phyloP scores from a whole-genome alignment of 1,140 invertebrate genomes.

The Drosophila sulfurigaster region DNA sequence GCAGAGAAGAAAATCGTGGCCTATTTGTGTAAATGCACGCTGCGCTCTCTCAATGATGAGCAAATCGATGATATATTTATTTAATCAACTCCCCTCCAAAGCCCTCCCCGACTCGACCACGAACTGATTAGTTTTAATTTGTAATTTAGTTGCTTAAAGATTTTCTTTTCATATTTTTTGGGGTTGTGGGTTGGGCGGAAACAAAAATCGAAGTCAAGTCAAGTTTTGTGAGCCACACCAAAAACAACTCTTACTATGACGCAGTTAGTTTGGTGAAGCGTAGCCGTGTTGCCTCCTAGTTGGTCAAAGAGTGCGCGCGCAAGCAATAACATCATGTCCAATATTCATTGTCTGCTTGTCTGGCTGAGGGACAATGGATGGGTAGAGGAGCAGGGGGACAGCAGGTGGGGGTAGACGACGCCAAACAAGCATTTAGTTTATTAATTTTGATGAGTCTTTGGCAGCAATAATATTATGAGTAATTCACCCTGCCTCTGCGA shows the following conservation, averaged over 20 bases:
- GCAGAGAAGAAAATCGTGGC: conserved; percentile 72
- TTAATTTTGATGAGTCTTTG: conserved; percentile 66
- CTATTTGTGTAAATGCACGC: conserved; percentile 76
- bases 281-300: conserved; percentile 24
- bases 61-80: conserved; percentile 74
- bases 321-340: conserved; percentile 81
- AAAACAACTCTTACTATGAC: conserved; percentile 69
- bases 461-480: conserved; percentile 57
- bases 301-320: conserved; percentile 79
- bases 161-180: neutral
- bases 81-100: conserved; percentile 31
- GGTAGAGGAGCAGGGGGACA: neutral
- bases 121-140: conserved; percentile 17
- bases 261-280: conserved; percentile 55
- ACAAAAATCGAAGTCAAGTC: conserved; percentile 64
- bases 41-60: conserved; percentile 67
- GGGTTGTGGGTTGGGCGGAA: conserved; percentile 18
- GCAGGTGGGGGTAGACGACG: conserved; percentile 32
- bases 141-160: neutral
- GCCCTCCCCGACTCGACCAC: neutral
- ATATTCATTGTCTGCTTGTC: conserved; percentile 65
- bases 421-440: conserved; percentile 82
- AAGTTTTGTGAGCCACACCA: conserved; percentile 23
- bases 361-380: neutral
- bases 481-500: conserved; percentile 18